Conservation (phyloP, 2,797 vertebrate genomes). For the Odontamblyopus lacepedii region DNA sequence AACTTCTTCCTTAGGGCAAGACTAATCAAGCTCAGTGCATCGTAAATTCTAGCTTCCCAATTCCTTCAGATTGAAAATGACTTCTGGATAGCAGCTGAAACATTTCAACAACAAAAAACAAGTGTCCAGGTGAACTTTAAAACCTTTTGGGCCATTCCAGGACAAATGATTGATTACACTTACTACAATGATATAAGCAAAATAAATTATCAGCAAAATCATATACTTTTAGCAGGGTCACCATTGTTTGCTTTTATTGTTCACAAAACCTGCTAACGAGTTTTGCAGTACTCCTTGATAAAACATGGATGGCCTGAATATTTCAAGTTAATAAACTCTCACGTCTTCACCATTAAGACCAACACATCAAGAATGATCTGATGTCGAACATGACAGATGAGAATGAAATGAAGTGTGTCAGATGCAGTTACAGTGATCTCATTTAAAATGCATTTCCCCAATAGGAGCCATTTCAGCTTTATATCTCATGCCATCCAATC, state of each 20-base stretch:
- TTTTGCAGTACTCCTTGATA: constrained; percentile 3
- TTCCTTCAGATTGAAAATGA: no score
- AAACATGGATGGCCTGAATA: constrained; percentile 47
- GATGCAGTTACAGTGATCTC: constrained; percentile 82
- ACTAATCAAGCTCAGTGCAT: no score
- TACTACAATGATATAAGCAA: no score
- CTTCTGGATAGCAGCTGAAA: no score
- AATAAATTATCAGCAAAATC: no score
- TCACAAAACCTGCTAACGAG: neutral
- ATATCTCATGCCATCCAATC: constrained; percentile 85
- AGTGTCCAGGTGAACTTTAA: no score
- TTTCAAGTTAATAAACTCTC: constrained; percentile 77
- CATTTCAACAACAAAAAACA: no score
- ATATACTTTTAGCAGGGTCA: no score
- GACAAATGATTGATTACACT: no score
- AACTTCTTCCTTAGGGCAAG: no score
- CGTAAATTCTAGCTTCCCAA: no score
- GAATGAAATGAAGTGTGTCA: constrained; percentile 89
- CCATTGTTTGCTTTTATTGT: neutral
- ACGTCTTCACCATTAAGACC: constrained; percentile 80
- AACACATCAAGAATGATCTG: constrained; percentile 78
- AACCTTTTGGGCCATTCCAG: no score
- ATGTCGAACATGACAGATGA: constrained; percentile 83
- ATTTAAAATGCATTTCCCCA: constrained; percentile 74
- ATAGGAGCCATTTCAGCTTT: constrained; percentile 85